These are phyloP conservation scores for Vulpes vulpes DNA, from an alignment of 2,113 vertebrate genomes.

Conservation along the genomic window DNA sequence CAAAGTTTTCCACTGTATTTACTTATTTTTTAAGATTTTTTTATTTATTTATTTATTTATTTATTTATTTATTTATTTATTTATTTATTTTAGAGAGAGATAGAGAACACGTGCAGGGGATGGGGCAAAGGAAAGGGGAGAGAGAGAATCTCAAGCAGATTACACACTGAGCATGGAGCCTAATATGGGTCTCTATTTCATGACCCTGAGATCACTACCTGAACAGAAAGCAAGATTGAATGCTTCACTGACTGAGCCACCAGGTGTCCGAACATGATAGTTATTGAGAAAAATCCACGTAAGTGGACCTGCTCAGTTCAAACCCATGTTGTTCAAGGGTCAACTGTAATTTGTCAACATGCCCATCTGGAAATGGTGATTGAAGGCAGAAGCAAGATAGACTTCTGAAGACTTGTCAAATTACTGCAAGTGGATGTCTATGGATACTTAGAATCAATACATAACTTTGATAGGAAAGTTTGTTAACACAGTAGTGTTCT, in stretches of 20 bases:
- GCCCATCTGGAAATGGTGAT: accelerated
- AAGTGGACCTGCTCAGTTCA: neutral
- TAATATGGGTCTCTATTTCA: neutral
- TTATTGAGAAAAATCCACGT: neutral
- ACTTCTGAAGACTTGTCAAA: neutral
- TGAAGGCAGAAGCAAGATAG: neutral
- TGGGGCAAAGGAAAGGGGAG: neutral
- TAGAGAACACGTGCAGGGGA: neutral
- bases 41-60: neutral
- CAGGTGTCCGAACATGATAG: neutral
- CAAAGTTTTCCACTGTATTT: neutral
- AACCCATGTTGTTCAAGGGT: neutral
- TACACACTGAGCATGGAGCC: neutral
- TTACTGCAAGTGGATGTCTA: neutral
- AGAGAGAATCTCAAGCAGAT: neutral
- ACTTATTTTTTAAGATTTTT: neutral
- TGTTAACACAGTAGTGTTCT: neutral
- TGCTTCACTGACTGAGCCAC: neutral
- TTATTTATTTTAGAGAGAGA: neutral
- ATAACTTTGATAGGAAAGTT: neutral
- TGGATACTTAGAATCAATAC: neutral
- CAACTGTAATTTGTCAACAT: neutral
- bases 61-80: neutral
- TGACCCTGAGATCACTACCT: neutral
- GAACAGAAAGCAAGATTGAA: neutral